Evolutionary conservation across 2,113 vertebrate genomes (phyloP), one percentile per base, ranked within the genome.

Genomic region (Tragelaphus buxtoni): DNA sequence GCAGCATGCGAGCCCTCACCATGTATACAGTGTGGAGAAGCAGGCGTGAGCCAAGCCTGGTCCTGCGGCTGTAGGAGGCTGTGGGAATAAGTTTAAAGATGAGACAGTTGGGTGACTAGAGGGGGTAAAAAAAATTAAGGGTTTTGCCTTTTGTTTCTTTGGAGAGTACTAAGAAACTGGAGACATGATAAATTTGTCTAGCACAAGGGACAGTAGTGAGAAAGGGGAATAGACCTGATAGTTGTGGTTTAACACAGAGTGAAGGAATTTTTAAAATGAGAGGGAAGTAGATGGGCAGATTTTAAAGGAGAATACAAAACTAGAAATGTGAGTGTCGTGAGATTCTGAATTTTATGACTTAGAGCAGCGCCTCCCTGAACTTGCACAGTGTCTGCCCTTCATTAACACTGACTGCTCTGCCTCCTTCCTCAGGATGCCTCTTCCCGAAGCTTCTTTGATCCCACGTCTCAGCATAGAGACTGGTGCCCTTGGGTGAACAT

Each of bases 401-500:
- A 13, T 47, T 82, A 47, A 60, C 58, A 9, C 11, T 4, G 79
- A 2, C 96, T 49, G 53, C 26, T 90, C 0, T 0, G 12, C 5
- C 26, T 39, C 0, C 30, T 84, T 20, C 60, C 20, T 53, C 98
- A 99, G 99, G 99, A 99, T 87, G 86, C 98, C 2, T 96, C 99
- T 83, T 63, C 97, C 56, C 99, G 98, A 97, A 99, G 98, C 72
- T 98, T 99, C 74, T 99, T 99, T 56, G 99, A 99, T 89, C 99
- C 99, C 14, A 96, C 99, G 12, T 98, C 98, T n/a, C 99, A 99
- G 98, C 99, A 99, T 97, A 99, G 99, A 4, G 99, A 99, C 95
- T 99, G 99, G 99, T 99, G 99, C 96, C 99, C 99, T 16, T 99
- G 99, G 99, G 98, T 99, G 83, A 99, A 98, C 2, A 9, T 91